Evolutionary conservation across 1,140 invertebrate genomes (phyloP).

Genomic region (Drosophila bipectinata): DNA sequence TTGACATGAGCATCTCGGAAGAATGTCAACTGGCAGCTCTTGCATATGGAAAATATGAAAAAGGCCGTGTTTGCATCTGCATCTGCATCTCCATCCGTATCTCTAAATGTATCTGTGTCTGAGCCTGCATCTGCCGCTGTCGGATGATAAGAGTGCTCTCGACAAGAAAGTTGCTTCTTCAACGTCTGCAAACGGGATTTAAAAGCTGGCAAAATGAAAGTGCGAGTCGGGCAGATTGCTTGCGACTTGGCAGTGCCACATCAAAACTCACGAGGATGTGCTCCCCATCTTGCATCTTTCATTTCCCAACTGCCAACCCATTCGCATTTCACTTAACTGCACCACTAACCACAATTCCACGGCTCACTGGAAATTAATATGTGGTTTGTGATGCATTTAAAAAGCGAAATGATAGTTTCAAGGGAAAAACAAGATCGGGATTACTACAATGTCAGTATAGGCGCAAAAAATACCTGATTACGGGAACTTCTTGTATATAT

Average conservation of each 20-base stretch:
- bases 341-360: slow-evolving; percentile 61
- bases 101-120: not conserved
- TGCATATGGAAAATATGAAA: slow-evolving; percentile 33
- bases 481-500: not conserved
- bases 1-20: slow-evolving; percentile 31
- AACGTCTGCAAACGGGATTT: slow-evolving; percentile 46
- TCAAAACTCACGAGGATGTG: slow-evolving; percentile 32
- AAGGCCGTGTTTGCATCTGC: slow-evolving; percentile 26
- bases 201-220: slow-evolving; percentile 68
- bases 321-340: slow-evolving; percentile 54
- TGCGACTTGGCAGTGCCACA: slow-evolving; percentile 17
- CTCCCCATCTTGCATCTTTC: not conserved
- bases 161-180: slow-evolving; percentile 67
- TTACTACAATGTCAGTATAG: not conserved
- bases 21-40: slow-evolving; percentile 26
- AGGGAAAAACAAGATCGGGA: slow-evolving; percentile 32
- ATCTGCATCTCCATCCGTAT: slow-evolving; percentile 3
- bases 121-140: slow-evolving; percentile 6
- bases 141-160: slow-evolving; percentile 44
- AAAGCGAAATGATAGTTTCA: slow-evolving; percentile 34
- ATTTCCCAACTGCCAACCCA: slow-evolving; percentile 1
- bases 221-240: slow-evolving; percentile 43
- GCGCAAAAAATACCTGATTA: too few species aligned
- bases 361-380: slow-evolving; percentile 46
- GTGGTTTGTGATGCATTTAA: slow-evolving; percentile 23